Percentiles rank a stretch among this genome's conserved stretches.
Evolutionary conservation across 2,113 vertebrate species (phyloP).

Genomic region (Pyrgilauda ruficollis): DNA sequence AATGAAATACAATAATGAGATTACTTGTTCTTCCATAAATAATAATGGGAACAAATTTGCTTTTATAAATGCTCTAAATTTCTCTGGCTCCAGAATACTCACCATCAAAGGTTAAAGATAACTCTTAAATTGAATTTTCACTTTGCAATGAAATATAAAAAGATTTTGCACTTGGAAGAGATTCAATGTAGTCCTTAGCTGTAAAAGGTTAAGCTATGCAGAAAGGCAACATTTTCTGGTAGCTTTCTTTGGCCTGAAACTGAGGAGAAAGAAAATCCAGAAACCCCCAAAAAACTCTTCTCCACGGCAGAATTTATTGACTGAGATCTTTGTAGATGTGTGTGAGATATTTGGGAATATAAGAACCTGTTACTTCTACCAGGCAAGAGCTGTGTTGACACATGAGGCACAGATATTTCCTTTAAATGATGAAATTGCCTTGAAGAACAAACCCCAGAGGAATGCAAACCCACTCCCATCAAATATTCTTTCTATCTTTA

Average conservation of each 20-base stretch:
- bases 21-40: neutral
- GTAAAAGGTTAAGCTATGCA: neutral
- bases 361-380: neutral
- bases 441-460: neutral
- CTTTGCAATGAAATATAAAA: neutral
- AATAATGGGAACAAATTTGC: neutral
- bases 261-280: neutral
- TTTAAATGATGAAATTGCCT: neutral
- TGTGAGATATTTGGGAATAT: neutral
- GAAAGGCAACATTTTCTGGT: neutral
- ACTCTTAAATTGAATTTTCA: neutral
- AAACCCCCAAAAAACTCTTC: neutral
- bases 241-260: neutral
- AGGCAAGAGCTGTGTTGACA: neutral
- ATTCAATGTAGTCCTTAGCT: neutral
- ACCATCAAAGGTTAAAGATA: neutral
- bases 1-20: neutral
- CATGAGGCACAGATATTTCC: neutral
- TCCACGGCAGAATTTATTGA: neutral
- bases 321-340: rapidly evolving
- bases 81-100: neutral
- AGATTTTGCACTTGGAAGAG: neutral
- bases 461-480: neutral
- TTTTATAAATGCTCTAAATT: neutral
- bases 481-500: neutral